These are phyloP conservation scores for Frankliniella intonsa DNA, from an alignment of 2,888 invertebrate genomes.

Conservation along the genomic window DNA sequence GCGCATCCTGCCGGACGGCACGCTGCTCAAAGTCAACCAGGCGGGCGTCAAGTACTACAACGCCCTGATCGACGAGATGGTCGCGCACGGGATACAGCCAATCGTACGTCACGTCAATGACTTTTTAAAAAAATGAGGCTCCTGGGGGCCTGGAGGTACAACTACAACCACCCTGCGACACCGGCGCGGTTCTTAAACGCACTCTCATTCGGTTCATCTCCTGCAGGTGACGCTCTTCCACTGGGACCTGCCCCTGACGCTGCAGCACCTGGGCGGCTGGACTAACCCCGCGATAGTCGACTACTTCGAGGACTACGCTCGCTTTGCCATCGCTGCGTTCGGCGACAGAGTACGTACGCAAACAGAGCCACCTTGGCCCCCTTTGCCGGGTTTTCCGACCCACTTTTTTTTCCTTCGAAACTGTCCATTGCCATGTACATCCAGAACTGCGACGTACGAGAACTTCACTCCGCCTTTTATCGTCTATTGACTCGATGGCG, in stretches of 20 bases:
- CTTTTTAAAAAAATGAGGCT: not conserved
- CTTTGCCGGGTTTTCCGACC: no score
- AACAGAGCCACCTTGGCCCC: no score
- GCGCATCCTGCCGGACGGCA: conserved; percentile 6
- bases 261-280: conserved; percentile 59
- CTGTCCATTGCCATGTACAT: no score
- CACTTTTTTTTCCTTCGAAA: no score
- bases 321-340: conserved; percentile 51
- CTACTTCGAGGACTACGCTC: conserved; percentile 60
- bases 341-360: conserved; percentile 48
- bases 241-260: conserved; percentile 58
- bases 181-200: not conserved
- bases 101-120: not conserved
- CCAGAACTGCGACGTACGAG: no score
- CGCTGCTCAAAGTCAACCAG: not conserved
- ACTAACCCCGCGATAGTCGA: conserved; percentile 61
- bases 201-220: no score
- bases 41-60: conserved; percentile 11
- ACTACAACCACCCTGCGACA: not conserved
- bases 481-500: no score
- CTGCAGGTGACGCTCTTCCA: conserved; percentile 50
- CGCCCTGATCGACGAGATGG: not conserved
- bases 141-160: not conserved
- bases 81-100: not conserved
- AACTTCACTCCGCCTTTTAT: no score